These are phyloP conservation scores for Carassius auratus DNA, from an alignment of 2,113 vertebrate species.

Conservation along the genomic window DNA sequence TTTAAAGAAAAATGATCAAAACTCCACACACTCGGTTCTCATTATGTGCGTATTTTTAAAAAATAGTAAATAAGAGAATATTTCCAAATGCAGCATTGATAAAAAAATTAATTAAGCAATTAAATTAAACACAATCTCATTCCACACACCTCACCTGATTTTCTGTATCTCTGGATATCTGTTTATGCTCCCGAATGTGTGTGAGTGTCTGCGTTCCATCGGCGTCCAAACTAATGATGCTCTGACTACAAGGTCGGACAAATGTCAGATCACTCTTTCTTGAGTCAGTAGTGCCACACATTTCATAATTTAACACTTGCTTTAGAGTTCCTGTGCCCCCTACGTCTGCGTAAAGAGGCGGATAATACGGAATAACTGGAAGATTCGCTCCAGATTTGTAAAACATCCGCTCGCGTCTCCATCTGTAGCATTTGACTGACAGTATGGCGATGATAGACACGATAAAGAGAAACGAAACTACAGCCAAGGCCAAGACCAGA, in stretches of 20 bases:
- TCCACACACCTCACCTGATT: constrained; percentile 15
- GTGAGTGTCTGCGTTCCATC: constrained; percentile 41
- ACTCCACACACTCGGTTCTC: not conserved
- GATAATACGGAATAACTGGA: too few relatives aligned
- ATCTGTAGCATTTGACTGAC: too few relatives aligned
- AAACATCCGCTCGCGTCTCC: too few relatives aligned
- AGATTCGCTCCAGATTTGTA: too few relatives aligned
- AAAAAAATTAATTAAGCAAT: not conserved
- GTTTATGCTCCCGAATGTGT: constrained; percentile 11
- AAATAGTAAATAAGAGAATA: not conserved
- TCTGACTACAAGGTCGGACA: constrained; percentile 46
- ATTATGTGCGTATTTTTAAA: not conserved
- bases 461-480: too few relatives aligned
- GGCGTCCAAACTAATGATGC: constrained; percentile 46
- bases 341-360: not conserved
- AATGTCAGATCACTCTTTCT: constrained; percentile 54
- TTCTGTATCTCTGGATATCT: constrained; percentile 16
- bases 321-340: constrained; percentile 56
- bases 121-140: not conserved
- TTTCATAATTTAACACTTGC: constrained; percentile 57
- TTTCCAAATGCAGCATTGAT: not conserved
- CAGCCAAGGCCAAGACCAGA: too few relatives aligned
- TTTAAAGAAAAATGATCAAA: not conserved
- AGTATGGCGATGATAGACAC: too few relatives aligned
- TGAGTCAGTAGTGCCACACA: constrained; percentile 56